These are phyloP conservation scores for Holcopasites calliopsidis DNA, from an alignment of 1,140 invertebrate genomes.

Conservation along the genomic window DNA sequence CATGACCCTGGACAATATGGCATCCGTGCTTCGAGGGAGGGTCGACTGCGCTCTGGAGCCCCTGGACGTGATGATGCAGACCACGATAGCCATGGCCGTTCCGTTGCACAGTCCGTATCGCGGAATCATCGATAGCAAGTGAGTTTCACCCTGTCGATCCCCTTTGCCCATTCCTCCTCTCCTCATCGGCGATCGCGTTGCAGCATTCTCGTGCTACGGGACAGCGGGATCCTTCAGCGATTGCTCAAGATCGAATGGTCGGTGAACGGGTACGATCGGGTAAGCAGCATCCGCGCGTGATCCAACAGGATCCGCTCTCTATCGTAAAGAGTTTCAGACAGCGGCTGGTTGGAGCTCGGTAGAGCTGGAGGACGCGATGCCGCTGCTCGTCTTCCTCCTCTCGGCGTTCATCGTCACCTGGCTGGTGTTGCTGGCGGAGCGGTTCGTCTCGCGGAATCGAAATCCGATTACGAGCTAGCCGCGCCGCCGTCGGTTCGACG, in stretches of 20 bases:
- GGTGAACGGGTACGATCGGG: conserved; percentile 31
- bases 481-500: neutral
- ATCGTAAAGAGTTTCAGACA: conserved; percentile 48
- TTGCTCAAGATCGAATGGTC: conserved; percentile 72
- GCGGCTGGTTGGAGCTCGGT: conserved; percentile 62
- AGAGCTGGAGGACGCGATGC: conserved; percentile 68
- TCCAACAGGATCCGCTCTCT: neutral
- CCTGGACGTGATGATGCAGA: conserved; percentile 73
- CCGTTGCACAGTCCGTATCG: conserved; percentile 68
- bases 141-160: neutral
- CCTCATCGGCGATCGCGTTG: conserved; percentile 30
- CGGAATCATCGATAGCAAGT: conserved; percentile 75
- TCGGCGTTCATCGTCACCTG: conserved; percentile 48
- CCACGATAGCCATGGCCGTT: conserved; percentile 73
- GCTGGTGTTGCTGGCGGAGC: conserved; percentile 53
- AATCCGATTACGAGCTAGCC: neutral
- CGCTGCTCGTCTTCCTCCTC: conserved; percentile 63
- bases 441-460: neutral
- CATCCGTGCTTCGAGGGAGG: conserved; percentile 64
- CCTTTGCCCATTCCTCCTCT: neutral
- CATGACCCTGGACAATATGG: conserved; percentile 73
- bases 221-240: conserved; percentile 75
- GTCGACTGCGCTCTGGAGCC: conserved; percentile 72
- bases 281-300: conserved; percentile 8
- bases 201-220: conserved; percentile 72